Evolutionary conservation across 2,888 invertebrate genomes (phyloP), one percentile per base, ranked within the genome.

Genomic region (Sycophila texana): DNA sequence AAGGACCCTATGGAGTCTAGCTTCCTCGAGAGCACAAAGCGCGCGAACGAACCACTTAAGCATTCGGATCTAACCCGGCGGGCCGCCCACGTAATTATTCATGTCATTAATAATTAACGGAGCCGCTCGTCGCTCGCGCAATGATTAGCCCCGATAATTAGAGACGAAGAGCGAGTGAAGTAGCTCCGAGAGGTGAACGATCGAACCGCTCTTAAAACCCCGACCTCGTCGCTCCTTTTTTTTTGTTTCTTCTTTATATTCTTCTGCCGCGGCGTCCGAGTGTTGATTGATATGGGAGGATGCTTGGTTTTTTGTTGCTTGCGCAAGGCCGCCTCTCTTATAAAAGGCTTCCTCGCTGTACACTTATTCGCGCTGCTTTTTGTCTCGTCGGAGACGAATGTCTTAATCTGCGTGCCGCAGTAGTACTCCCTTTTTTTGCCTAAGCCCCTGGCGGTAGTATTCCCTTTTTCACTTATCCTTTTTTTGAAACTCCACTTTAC

Each of bases 111-210:
- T 79, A 74, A 79, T 79, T 79, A 79, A 58, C 74, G 51, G 55
- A 26, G 63, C 30, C 13, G 26, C n/a, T 51, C 30, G 61, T 7
- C 30, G 26, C 53, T 58, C 53, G 58, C 10, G 79, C 79, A 83
- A 84, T 81, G 82, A 84, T 83, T 82, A 83, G 83, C 74, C 71
- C 57, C 70, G 81, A 83, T 84, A 83, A 84, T 84, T 83, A 83
- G 82, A 73, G 66, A 60, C 39, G 47, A 13, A 49, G 10, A n/a
- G 30, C 20, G 30, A n/a, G 30, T 14, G 2, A 58, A 58, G 66
- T 58, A 74, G 66, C 74, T 58, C 58, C 39, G 18, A 53, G 60
- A 72, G 72, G 71, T 82, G 80, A 79, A 72, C 77, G 82, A 78
- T 76, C 77, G 82, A 81, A 78, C 80, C 82, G 60, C 74, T 81